Evolutionary conservation across 1,140 invertebrate species (phyloP), one percentile per base, ranked within the genome.

Genomic region (Neomicropteryx cornuta): DNA sequence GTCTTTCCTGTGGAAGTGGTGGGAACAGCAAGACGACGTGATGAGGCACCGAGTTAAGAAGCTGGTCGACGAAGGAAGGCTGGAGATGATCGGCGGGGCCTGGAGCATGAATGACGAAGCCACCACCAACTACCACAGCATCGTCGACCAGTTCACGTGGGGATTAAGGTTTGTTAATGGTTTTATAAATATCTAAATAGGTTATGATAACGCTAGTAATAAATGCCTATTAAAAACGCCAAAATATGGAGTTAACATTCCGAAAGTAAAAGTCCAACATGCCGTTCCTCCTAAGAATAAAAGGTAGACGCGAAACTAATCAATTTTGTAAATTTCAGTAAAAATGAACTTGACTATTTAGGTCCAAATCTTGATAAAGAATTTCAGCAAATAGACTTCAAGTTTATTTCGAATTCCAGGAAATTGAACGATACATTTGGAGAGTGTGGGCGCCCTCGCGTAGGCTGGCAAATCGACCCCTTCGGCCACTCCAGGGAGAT

Each of bases 101-200:
- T 92, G 87, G 87, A 81, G 77, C 39, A 92, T 94, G 88, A 92
- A 96, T 60, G 94, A 97, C 54, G 94, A 97, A 55, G 93, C 91
- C 0, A 70, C 77, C 0, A 78, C 86, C 1, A 88, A 97, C 56
- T 99, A 98, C 59, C 85, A 87, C 44, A 88, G 86, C 30, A 82
- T 91, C 8, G 81, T 99, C 19, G 93, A 98, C 63, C 92, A 98
- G 60, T 92, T 93, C 53, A 76, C 79, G 5, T 81, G 77, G 73
- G 83, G 82, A 8, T 65, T 85, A 20, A 76, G 72, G 81, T 83
- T 52, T 55, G 71, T 46, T 75, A 75, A n/a, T n/a, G n/a, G n/a
- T n/a, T n/a, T n/a, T n/a, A n/a, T n/a, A n/a, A n/a, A n/a, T n/a
- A n/a, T n/a, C n/a, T n/a, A n/a, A n/a, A n/a, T n/a, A n/a, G n/a